Evolutionary conservation across 2,113 vertebrate genomes (phyloP).

Genomic region (Sisor rabdophorus): DNA sequence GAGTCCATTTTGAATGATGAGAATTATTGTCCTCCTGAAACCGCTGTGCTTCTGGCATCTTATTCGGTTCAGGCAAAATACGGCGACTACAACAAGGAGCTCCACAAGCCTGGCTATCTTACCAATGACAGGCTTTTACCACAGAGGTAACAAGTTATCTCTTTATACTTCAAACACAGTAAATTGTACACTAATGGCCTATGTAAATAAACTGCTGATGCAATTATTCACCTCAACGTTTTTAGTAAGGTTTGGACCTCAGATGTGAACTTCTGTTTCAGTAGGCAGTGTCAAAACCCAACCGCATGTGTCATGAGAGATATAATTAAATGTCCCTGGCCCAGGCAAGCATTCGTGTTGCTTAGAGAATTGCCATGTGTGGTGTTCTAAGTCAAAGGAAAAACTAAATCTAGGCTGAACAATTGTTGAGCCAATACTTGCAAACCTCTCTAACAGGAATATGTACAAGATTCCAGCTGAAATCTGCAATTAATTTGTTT

Average conservation of each 20-base stretch:
- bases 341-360: not conserved
- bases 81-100: slow-evolving; percentile 86
- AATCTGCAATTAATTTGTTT: not conserved
- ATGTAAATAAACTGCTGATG: not conserved
- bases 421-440: not conserved
- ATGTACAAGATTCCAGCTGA: not conserved
- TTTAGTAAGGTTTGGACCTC: not conserved
- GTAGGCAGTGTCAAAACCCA: slow-evolving; percentile 21
- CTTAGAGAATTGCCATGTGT: slow-evolving; percentile 28
- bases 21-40: slow-evolving; percentile 98
- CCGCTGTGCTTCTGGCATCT: slow-evolving; percentile 90
- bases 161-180: not conserved
- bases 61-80: slow-evolving; percentile 96
- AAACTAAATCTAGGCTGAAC: not conserved
- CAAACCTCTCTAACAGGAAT: no score
- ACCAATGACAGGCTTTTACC: slow-evolving; percentile 90
- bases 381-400: not conserved
- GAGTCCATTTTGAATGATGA: slow-evolving; percentile 96
- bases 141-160: slow-evolving; percentile 79
- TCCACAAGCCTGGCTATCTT: slow-evolving; percentile 88
- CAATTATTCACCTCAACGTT: not conserved
- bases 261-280: not conserved
- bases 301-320: slow-evolving; percentile 17
- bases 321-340: slow-evolving; percentile 36
- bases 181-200: not conserved